Percentiles rank a stretch among this genome's conserved stretches.
Evolutionary conservation across 2,888 invertebrate genomes (phyloP).

Genomic region (Cephus spinipes): DNA sequence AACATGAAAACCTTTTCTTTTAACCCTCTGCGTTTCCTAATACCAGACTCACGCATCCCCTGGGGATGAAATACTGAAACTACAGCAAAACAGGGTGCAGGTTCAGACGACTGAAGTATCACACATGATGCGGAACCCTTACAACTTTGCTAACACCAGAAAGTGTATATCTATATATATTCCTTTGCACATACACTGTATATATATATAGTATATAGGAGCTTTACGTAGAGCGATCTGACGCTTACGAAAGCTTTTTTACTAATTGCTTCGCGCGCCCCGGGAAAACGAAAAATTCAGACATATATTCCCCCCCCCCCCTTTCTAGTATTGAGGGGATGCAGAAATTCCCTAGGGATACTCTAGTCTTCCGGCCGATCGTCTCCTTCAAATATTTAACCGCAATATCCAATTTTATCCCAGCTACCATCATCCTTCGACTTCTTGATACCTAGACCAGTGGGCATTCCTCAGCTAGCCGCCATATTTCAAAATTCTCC

Average conservation of each 20-base stretch:
- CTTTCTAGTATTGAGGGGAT: conserved; percentile 19
- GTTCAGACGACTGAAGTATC: neutral
- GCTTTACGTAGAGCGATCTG: neutral
- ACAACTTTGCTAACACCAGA: neutral
- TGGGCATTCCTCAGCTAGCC: neutral
- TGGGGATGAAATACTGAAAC: neutral
- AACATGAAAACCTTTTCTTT: neutral
- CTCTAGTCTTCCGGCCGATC: conserved; percentile 50
- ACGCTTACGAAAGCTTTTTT: conserved; percentile 30
- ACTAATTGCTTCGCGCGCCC: conserved; percentile 42
- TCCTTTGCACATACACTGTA: neutral
- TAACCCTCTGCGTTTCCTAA: neutral
- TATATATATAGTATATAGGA: neutral
- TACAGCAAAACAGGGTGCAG: neutral
- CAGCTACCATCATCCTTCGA: conserved; percentile 24
- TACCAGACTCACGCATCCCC: neutral
- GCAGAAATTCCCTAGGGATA: conserved; percentile 47
- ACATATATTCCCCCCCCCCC: conserved; percentile 23
- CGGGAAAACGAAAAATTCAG: conserved; percentile 27
- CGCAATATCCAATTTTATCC: conserved; percentile 55
- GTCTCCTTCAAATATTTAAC: conserved; percentile 58
- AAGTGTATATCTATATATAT: neutral
- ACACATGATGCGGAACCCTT: neutral
- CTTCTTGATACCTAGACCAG: neutral
- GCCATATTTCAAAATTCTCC: neutral